These are phyloP conservation scores for Saccostrea cuccullata DNA, from an alignment of 1,140 invertebrate species.

Conservation along the genomic window DNA sequence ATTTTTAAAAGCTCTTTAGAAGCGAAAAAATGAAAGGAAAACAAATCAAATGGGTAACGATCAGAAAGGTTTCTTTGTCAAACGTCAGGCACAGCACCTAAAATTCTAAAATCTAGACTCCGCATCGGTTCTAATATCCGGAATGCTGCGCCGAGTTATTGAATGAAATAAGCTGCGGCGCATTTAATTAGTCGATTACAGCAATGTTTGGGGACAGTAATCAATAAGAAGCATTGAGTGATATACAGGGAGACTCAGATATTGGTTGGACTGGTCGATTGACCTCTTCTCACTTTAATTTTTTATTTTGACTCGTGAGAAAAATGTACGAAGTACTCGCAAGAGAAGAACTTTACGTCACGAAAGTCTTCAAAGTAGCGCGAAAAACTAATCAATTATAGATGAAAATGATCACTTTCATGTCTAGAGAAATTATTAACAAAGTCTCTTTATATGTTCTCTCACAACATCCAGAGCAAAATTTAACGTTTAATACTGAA, in stretches of 20 bases:
- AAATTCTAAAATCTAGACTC: conserved; percentile 29
- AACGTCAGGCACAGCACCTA: neutral
- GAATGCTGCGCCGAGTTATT: neutral
- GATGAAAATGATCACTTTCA: conserved; percentile 3
- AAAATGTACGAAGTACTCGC: neutral
- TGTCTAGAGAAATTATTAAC: neutral
- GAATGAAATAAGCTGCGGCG: conserved; percentile 4
- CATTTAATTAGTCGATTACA: conserved; percentile 28
- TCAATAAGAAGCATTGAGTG: conserved; percentile 16
- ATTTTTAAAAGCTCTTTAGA: neutral
- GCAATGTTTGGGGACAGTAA: neutral
- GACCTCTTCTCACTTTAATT: neutral
- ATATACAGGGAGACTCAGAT: neutral
- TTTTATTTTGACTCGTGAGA: neutral
- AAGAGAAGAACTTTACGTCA: neutral
- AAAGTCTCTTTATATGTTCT: neutral
- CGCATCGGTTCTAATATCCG: conserved; percentile 23
- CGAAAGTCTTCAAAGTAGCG: neutral
- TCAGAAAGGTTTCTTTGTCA: neutral
- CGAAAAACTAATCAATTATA: neutral
- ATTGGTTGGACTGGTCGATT: neutral
- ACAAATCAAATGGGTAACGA: conserved; percentile 4
- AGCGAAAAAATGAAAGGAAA: conserved; percentile 14
- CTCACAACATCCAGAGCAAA: neutral
- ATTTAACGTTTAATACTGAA: neutral